Percentiles rank a stretch among this genome's conserved stretches.
Evolutionary conservation across 1,140 invertebrate species (phyloP).

Genomic region (Nymphalis io): DNA sequence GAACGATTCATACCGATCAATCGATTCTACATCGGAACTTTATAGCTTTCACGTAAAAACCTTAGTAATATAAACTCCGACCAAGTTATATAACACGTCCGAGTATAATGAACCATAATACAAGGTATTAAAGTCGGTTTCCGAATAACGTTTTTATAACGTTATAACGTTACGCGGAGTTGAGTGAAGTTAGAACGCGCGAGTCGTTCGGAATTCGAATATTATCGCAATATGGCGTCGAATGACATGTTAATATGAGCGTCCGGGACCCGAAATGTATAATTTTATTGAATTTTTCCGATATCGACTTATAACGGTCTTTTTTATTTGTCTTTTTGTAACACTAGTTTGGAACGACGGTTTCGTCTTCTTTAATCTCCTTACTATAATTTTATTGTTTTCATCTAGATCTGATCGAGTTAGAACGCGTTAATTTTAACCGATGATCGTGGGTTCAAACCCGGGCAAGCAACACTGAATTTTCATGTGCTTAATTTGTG

Average conservation of each 20-base stretch:
- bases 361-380: neutral
- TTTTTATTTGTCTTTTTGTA: neutral
- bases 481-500: no score
- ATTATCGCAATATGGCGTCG: constrained; percentile 69
- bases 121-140: constrained; percentile 34
- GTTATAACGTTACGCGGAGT: constrained; percentile 12
- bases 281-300: constrained; percentile 63
- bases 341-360: neutral
- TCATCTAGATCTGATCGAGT: no score
- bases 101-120: constrained; percentile 7
- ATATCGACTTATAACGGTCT: constrained; percentile 24
- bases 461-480: no score
- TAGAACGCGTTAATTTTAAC: no score
- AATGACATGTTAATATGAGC: constrained; percentile 74
- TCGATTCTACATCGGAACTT: constrained; percentile 58
- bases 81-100: constrained; percentile 2
- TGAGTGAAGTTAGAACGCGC: constrained; percentile 46
- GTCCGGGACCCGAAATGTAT: constrained; percentile 64
- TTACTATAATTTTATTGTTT: no score
- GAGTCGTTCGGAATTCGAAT: constrained; percentile 65
- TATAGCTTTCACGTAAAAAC: constrained; percentile 60
- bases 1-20: constrained; percentile 53
- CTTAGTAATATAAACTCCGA: constrained; percentile 48
- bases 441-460: no score
- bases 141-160: constrained; percentile 8